Evolutionary conservation across 2,888 invertebrate species (phyloP).

Genomic region (Eutolmus rufibarbis): DNA sequence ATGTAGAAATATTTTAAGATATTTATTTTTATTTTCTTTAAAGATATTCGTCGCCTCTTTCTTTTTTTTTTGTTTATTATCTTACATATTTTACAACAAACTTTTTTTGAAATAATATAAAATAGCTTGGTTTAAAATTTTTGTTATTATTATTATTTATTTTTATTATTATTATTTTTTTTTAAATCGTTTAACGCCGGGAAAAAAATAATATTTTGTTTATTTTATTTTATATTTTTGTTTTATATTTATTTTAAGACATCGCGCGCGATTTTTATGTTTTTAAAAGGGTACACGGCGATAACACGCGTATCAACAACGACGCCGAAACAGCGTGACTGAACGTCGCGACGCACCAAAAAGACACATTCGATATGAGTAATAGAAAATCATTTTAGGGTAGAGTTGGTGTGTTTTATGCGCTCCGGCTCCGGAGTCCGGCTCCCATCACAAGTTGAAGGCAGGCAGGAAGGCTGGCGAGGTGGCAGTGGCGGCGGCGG

Average conservation of each 20-base stretch:
- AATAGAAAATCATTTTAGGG: constrained; percentile 45
- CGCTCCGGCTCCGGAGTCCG: constrained; percentile 21
- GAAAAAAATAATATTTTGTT: background rate
- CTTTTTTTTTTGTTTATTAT: background rate
- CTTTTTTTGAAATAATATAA: constrained; percentile 38
- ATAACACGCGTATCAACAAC: constrained; percentile 51
- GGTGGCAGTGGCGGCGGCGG: too few species aligned
- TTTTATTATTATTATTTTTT: background rate
- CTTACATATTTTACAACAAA: background rate
- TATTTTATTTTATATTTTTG: background rate
- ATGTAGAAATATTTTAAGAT: background rate
- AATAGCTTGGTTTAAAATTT: constrained; percentile 21
- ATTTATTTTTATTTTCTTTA: background rate
- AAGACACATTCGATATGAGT: constrained; percentile 48
- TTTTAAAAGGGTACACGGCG: constrained; percentile 32
- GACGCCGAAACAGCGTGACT: constrained; percentile 52
- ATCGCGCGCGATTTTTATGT: constrained; percentile 47
- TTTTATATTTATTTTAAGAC: constrained; percentile 41
- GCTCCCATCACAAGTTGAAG: constrained; percentile 4
- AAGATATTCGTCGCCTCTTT: background rate
- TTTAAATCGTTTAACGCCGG: constrained; percentile 35
- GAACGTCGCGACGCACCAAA: constrained; percentile 51
- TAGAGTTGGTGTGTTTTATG: constrained; percentile 32
- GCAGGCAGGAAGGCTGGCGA: background rate
- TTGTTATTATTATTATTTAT: background rate